Evolutionary conservation across 2,888 invertebrate species (phyloP).

Genomic region (Macropis europaea): DNA sequence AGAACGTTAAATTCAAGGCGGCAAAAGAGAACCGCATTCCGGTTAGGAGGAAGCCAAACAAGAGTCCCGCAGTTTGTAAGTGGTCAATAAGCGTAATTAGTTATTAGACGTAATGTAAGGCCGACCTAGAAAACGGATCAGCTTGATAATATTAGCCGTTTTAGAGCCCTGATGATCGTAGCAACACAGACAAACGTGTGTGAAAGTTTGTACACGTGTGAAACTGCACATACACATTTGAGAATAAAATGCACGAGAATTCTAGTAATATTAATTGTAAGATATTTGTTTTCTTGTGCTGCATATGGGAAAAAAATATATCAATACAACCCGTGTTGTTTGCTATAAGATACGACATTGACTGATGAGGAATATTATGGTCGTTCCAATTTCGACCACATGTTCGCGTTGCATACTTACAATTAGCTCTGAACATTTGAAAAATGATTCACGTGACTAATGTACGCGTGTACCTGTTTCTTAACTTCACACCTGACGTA

Average conservation of each 20-base stretch:
- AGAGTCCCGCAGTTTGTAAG: conserved; percentile 38
- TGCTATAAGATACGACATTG: conserved; percentile 1
- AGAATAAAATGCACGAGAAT: conserved; percentile 30
- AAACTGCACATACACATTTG: background rate
- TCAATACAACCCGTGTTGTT: conserved; percentile 33
- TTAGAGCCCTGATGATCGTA: conserved; percentile 18
- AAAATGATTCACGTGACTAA: background rate
- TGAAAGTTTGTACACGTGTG: background rate
- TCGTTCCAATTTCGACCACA: conserved; percentile 16
- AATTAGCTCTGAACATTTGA: background rate
- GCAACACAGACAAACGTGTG: conserved; percentile 11
- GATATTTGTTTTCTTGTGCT: conserved; percentile 16
- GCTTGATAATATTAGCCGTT: conserved; percentile 28
- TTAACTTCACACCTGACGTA: background rate
- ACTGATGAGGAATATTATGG: conserved; percentile 21
- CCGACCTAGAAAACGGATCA: conserved; percentile 54
- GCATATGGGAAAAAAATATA: background rate
- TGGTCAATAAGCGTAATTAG: conserved; percentile 63
- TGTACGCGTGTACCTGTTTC: background rate
- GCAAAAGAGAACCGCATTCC: conserved; percentile 57
- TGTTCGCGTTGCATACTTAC: background rate
- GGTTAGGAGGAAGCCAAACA: conserved; percentile 31
- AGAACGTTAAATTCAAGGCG: conserved; percentile 28
- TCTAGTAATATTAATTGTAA: background rate
- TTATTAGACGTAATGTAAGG: conserved; percentile 50